Evolutionary conservation across 1,140 invertebrate genomes (phyloP).

Genomic region (Lepidotrigona ventralis): DNA sequence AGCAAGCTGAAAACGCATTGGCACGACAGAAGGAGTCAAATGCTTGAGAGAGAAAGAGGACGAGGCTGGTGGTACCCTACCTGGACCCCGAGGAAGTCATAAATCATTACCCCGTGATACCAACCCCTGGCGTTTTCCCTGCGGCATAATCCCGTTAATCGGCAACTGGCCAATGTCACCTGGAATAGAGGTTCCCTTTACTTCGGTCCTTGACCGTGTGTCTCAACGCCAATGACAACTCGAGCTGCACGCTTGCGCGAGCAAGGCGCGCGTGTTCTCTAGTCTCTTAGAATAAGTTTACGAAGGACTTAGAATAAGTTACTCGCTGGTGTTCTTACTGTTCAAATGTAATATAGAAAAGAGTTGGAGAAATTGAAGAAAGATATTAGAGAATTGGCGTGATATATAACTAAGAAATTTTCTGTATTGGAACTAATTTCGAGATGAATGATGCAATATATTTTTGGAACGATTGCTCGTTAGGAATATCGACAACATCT

Average conservation of each 20-base stretch:
- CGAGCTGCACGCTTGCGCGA: neutral
- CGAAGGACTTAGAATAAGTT: too few species aligned
- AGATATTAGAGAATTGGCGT: neutral
- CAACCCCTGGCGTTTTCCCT: slow-evolving; percentile 71
- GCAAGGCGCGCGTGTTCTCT: neutral
- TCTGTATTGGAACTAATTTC: neutral
- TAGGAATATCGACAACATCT: too few species aligned
- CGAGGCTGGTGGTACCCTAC: slow-evolving; percentile 72
- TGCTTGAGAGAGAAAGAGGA: slow-evolving; percentile 49
- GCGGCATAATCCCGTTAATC: slow-evolving; percentile 71
- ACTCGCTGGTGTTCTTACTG: neutral
- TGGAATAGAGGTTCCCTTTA: slow-evolving; percentile 57
- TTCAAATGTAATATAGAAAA: neutral
- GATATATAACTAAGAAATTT: neutral
- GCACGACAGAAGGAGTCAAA: slow-evolving; percentile 47
- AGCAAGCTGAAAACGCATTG: slow-evolving; percentile 67
- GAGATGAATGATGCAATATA: too few species aligned
- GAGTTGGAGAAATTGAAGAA: neutral
- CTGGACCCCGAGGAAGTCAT: slow-evolving; percentile 74
- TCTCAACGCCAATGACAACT: neutral
- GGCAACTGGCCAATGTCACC: slow-evolving; percentile 75
- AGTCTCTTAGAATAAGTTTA: neutral
- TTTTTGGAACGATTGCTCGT: neutral
- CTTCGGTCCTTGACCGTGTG: neutral
- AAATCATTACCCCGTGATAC: slow-evolving; percentile 78